These are phyloP conservation scores for Drosophila asahinai DNA, from an alignment of 1,140 invertebrate genomes.

Conservation along the genomic window DNA sequence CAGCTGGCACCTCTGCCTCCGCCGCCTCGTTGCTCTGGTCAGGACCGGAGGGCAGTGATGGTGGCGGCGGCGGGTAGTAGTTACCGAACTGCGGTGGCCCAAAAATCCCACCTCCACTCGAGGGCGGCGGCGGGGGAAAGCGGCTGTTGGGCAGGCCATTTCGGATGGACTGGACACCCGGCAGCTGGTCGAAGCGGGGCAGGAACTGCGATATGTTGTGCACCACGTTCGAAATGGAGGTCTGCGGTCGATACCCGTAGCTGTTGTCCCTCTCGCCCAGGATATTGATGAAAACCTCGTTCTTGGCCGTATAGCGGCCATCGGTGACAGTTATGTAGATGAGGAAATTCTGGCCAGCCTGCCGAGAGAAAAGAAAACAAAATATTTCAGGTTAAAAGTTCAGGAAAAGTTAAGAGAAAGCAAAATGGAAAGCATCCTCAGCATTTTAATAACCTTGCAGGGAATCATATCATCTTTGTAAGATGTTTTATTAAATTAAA, in stretches of 20 bases:
- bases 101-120: slow-evolving; percentile 42
- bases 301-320: slow-evolving; percentile 89
- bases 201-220: slow-evolving; percentile 77
- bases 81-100: slow-evolving; percentile 45
- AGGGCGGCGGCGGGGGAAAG: slow-evolving; percentile 45
- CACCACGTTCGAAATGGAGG: slow-evolving; percentile 74
- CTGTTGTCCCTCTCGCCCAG: slow-evolving; percentile 74
- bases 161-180: slow-evolving; percentile 70
- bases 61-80: slow-evolving; percentile 43
- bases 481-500: neutral
- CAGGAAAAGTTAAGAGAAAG: slow-evolving; percentile 2
- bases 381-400: slow-evolving; percentile 8
- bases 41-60: neutral
- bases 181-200: slow-evolving; percentile 67
- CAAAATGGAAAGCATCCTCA: neutral
- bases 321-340: slow-evolving; percentile 90
- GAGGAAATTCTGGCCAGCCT: slow-evolving; percentile 89
- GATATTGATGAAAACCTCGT: slow-evolving; percentile 90
- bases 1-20: slow-evolving; percentile 14
- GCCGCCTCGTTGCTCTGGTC: slow-evolving; percentile 2
- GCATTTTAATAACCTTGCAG: slow-evolving; percentile 2
- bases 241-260: slow-evolving; percentile 54
- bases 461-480: neutral
- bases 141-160: slow-evolving; percentile 63
- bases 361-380: slow-evolving; percentile 25